Evolutionary conservation across 2,888 invertebrate genomes (phyloP), one percentile per base, ranked within the genome.

Genomic region (Sthenelais limicola): DNA sequence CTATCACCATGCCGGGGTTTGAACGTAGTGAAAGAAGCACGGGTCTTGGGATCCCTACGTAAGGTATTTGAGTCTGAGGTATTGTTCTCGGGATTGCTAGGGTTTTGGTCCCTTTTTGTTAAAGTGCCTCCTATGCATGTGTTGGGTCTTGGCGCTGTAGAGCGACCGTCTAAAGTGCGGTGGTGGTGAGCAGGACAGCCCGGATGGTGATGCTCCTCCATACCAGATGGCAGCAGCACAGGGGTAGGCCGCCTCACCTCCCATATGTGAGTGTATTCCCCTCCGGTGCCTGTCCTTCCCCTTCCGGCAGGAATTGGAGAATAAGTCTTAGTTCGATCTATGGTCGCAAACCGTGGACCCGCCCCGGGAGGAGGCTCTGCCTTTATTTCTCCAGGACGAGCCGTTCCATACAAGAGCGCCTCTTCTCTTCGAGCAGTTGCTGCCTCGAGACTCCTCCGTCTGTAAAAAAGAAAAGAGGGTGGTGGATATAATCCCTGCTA

Each of bases 181-280:
- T 49, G 69, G 52, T 47, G 33, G 30, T 33, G 30, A 15, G n/a
- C 26, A 30, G 24, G 52, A 35, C 21, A 12, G 21, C 30, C 15
- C 26, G n/a, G 24, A 30, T 52, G 51, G 35, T 33, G 48, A 24
- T 28, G 26, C 24, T 70, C 70, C 18, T 52, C 54, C 24, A 49
- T 52, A 68, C 68, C 51, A 33, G 48, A 49, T 18, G 68, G 48
- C n/a, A 68, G 30, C 18, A 54, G 38, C 28, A 51, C 38, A 7
- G 38, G 38, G 2, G 38, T 38, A 1, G 70, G 70, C 1, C 70
- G 12, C 35, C 70, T 33, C 38, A 70, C 70, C 56, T 70, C 70
- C 70, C 70, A 70, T 15, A 70, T 70, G 38, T 70, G 70, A 5
- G 70, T 70, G 70, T 70, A 70, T 47, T 70, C 70, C 9, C 70